phyloP scores from a whole-genome alignment of 2,888 invertebrate species.

The Asteroscopus sphinx region DNA sequence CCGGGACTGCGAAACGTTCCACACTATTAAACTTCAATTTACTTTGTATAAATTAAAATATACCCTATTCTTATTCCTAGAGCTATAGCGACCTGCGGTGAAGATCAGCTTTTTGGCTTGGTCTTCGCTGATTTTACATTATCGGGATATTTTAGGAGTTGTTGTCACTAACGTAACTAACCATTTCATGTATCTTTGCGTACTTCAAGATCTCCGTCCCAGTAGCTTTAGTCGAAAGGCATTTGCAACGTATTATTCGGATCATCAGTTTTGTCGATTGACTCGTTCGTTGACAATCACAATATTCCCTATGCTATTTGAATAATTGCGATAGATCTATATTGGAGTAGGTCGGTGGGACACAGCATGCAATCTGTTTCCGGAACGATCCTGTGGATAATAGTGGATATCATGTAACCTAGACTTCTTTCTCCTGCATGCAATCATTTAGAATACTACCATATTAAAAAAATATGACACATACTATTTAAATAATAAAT shows the following conservation, averaged over 20 bases:
- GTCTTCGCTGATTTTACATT: too few species aligned
- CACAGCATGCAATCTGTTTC: constrained; percentile 54
- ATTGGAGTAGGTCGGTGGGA: constrained; percentile 40
- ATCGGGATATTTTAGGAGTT: too few species aligned
- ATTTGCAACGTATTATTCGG: constrained; percentile 1
- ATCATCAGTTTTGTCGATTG: constrained; percentile 17
- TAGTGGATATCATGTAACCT: constrained; percentile 27
- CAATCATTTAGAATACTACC: constrained; percentile 3
- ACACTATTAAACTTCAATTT: constrained; percentile 67
- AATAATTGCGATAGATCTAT: constrained; percentile 34
- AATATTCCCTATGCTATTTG: constrained; percentile 17
- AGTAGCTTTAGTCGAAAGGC: too few species aligned
- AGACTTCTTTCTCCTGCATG: constrained; percentile 8
- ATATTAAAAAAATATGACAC: too few species aligned
- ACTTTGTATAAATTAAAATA: constrained; percentile 57
- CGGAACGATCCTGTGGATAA: constrained; percentile 39
- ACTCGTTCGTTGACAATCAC: constrained; percentile 21
- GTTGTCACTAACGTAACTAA: too few species aligned
- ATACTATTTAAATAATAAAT: too few species aligned
- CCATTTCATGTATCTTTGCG: too few species aligned
- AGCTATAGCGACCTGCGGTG: background rate
- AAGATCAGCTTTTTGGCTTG: background rate
- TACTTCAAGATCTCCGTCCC: too few species aligned
- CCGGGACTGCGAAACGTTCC: constrained; percentile 63
- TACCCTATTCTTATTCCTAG: constrained; percentile 9